Base-by-base conservation (phyloP, 1,140 invertebrate genomes). In the Cyclina sinensis region DNA sequence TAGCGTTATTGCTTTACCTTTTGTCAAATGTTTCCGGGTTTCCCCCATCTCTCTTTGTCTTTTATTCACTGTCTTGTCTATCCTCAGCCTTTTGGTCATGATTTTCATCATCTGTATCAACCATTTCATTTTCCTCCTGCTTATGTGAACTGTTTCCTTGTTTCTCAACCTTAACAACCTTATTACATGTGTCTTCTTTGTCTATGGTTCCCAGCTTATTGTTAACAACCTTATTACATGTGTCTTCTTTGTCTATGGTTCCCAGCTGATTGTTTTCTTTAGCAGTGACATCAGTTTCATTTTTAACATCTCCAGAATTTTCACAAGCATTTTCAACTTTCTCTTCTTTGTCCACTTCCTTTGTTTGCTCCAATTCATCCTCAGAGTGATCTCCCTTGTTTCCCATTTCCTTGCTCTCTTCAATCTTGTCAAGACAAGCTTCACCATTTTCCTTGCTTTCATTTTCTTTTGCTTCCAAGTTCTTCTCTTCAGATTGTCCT, bases 291-390 rank as follows among this genome's bases (percentile, higher is more conserved):
- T 59, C 51, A 21, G 27, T 12, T 16, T 32, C 37, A 37, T 43
- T 74, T 35, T 16, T 16, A 4, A 4, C 39, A 27, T 74, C 70
- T 74, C 27, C 70, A 74, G 39, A n/a, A 1, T 9, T 27, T n/a
- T 57, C 18, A 3, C 54, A n/a, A 46, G 46, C 16, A 24, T 37
- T n/a, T 27, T 16, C 18, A 7, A 0, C 32, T 27, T 54, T 59
- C 27, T 32, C 79, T 90, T 93, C 93, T 83, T 88, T 27, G 24
- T 24, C 65, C 18, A 70, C 35, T 30, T 24, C 65, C 27, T 24
- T 27, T 18, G 27, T 32, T 12, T 32, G 30, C 0, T 18, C 18
- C 5, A 70, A 5, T 37, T 37, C 68, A 73, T 32, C 39, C 9
- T 37, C 39, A 43, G 43, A 43, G 1, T n/a, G 0, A 5, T 43